Base-by-base conservation (phyloP, 2,888 invertebrate genomes). In the Synanthedon formicaeformis region DNA sequence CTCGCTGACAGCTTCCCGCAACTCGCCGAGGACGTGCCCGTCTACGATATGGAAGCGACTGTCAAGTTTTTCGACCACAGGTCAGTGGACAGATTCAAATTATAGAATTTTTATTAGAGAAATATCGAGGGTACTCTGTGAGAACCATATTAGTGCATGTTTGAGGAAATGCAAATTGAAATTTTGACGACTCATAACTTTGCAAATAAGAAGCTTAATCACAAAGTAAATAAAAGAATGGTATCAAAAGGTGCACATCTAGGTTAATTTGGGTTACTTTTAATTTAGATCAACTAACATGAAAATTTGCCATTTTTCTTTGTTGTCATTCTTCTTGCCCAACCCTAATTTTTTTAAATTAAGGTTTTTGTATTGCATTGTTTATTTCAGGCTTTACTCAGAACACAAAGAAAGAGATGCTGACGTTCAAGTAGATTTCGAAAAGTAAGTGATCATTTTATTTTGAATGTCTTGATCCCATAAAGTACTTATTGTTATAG, bases 41-140 rank as follows among this genome's bases (percentile, higher is more conserved):
- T 89, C 55, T 92, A 93, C 50, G 92, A 94, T 71, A 90, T 93
- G 86, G 89, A 90, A 50, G 81, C 89, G 51, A 91, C 93, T 53
- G 91, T 93, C 52, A 91, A 92, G 67, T 94, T 94, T 75, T 94
- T 94, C 71, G 82, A 88, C 51, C 90, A 91, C 50, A 91, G 89
- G 89, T 89, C 57, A 51, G 66, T 57, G 3, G 40, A 45, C 10
- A 34, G 10, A 34, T 34, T 34, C 34, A 23, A 23, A 23, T 23
- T 23, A 23, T 23, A 23, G n/a, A n/a, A n/a, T n/a, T n/a, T n/a
- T n/a, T n/a, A n/a, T n/a, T n/a, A n/a, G n/a, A n/a, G n/a, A 23
- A 23, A 27, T 34, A 10, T 34, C 10, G 8, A 34, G 34, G 10
- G 34, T 34, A 10, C 10, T 34, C 27, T 34, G 27, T 34, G 27